Percentiles rank a stretch among this genome's conserved stretches.
Evolutionary conservation across 2,888 invertebrate genomes (phyloP).

Genomic region (Bhutanitis thaidina): DNA sequence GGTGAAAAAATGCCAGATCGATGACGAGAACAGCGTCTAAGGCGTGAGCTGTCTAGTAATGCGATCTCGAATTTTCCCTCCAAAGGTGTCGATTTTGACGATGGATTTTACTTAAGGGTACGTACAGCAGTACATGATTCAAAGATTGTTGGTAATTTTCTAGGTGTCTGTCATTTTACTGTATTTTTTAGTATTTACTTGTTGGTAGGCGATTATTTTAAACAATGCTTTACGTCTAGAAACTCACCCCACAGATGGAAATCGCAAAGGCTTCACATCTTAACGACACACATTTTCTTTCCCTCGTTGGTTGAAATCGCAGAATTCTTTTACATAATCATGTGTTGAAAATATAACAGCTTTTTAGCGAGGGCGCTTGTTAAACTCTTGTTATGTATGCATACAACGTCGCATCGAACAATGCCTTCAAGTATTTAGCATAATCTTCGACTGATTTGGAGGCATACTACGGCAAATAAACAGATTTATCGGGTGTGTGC

Average conservation of each 20-base stretch:
- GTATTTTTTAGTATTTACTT: conserved; percentile 2
- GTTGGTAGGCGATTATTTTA: conserved; percentile 18
- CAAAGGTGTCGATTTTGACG: too few species aligned
- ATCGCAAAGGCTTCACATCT: conserved; percentile 56
- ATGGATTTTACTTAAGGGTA: too few species aligned
- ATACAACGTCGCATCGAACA: conserved; percentile 47
- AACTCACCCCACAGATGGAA: conserved; percentile 51
- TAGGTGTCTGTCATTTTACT: not conserved
- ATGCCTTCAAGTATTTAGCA: conserved; percentile 65
- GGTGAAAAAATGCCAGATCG: too few species aligned
- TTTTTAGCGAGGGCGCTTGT: conserved; percentile 60
- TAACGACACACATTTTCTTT: conserved; percentile 68
- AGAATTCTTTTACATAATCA: conserved; percentile 78
- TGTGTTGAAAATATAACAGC: conserved; percentile 76
- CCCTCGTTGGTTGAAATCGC: conserved; percentile 57
- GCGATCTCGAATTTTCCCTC: too few species aligned
- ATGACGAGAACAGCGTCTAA: too few species aligned
- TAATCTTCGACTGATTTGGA: conserved; percentile 57
- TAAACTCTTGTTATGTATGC: conserved; percentile 62
- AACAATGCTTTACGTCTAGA: conserved; percentile 19
- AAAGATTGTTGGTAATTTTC: too few species aligned
- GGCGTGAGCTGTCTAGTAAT: too few species aligned
- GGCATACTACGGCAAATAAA: conserved; percentile 35
- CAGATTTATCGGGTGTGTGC: conserved; percentile 28
- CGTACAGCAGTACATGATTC: too few species aligned